Evolutionary conservation across 1,140 invertebrate genomes (phyloP).

Genomic region (Caerostris darwini): DNA sequence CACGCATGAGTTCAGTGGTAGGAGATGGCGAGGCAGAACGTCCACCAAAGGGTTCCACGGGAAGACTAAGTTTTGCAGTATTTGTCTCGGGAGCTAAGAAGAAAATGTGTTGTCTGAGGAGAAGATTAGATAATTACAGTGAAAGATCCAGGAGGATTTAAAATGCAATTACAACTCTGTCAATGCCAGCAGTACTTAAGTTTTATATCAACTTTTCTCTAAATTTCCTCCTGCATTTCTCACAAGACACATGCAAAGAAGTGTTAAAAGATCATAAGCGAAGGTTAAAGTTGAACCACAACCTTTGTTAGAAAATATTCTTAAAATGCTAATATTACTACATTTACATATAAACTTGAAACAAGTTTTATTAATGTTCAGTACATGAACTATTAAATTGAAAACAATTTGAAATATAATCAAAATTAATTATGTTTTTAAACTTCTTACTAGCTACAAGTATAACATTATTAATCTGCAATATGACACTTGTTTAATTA

Average conservation of each 20-base stretch:
- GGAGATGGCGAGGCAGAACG: conserved; percentile 78
- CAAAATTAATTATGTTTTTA: too few species aligned
- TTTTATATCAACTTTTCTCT: background rate
- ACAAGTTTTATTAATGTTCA: too few species aligned
- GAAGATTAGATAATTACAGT: conserved; percentile 1
- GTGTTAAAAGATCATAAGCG: conserved; percentile 12
- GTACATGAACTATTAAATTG: too few species aligned
- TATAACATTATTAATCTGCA: too few species aligned
- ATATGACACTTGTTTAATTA: too few species aligned
- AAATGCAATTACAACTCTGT: background rate
- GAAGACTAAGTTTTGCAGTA: conserved; percentile 78
- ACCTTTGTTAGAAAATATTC: too few species aligned
- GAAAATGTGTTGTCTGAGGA: conserved; percentile 62
- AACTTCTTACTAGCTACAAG: too few species aligned
- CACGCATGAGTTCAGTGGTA: conserved; percentile 78
- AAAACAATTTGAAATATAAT: too few species aligned
- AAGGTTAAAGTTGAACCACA: background rate
- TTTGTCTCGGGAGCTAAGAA: conserved; percentile 65
- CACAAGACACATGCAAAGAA: conserved; percentile 20
- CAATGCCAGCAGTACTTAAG: background rate
- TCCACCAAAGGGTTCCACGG: conserved; percentile 72
- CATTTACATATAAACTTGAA: too few species aligned
- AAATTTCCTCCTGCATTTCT: conserved; percentile 7
- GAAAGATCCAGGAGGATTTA: conserved; percentile 2
- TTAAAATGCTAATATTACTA: too few species aligned